Base-by-base conservation (phyloP, 2,797 vertebrate species). In the Sebastes flavidus region DNA sequence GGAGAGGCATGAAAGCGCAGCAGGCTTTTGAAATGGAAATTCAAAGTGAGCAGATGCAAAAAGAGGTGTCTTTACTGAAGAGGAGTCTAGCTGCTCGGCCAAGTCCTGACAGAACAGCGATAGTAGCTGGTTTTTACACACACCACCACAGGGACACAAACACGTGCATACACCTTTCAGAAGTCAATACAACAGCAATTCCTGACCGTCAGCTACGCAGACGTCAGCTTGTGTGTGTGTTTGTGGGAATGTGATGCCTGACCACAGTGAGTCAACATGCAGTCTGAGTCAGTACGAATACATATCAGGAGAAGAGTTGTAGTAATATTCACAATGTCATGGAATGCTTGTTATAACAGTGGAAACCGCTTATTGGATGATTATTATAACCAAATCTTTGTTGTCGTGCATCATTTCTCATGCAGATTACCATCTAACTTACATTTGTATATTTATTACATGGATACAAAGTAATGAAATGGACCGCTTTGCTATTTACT, bases 21-120 rank as follows among this genome's bases (percentile, higher is more conserved):
- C 10, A 4, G 75, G 56, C 82, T 25, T 80, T 84, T 89, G 85
- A 90, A 86, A 90, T 88, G 74, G 74, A 89, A 88, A 89, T 84
- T 59, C 9, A 61, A 81, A 77, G 72, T 27, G 70, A 75, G 49
- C 65, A 75, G 66, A 63, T 72, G 34, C 70, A 63, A 32, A 74
- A 14, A 49, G 65, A 55, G 14, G 6, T 16, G 54, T 20, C 22
- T 56, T 65, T 75, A 65, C 13, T 66, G 27, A 70, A 63, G 59
- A 25, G 24, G 71, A 42, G 25, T 69, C 54, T 8, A 10, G 36
- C 59, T 65, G 25, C 73, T 75, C 1, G 2, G 30, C 38, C 34
- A 61, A 42, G 59, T 58, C 69, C 73, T 42, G 20, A 78, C 27
- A 67, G 49, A 75, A 72, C 2, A 74, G 75, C 61, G 52, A 70